Evolutionary conservation across 2,888 invertebrate species (phyloP), one percentile per base, ranked within the genome.

Genomic region (Eupithecia tripunctaria): DNA sequence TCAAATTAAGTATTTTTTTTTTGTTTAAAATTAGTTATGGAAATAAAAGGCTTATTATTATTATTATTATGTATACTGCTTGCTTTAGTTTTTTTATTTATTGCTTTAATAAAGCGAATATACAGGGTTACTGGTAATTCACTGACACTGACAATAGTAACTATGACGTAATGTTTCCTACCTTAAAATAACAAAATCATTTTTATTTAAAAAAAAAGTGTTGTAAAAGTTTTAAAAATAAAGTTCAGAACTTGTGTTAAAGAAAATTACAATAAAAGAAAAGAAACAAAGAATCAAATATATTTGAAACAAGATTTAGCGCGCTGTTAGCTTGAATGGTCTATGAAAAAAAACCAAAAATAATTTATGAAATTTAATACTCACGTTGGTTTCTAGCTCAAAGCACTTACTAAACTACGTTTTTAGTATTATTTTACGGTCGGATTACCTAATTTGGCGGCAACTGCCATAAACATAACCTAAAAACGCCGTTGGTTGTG

Each of bases 401-500:
- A 18, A 60, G 15, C 43, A 68, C 43, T 12, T 47, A 64, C 27
- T 36, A 29, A 7, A 60, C 29, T 43, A 29, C 27, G n/a, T 32
- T 21, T 59, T 60, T 32, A 63, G 32, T 64, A 38, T 64, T 70
- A 41, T 71, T 71, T 70, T 71, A 71, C 43, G 43, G 38, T 41
- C 10, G 43, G 71, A 63, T 67, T 75, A 41, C 74, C 63, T 68
- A 72, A 75, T 70, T 72, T 68, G 72, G 67, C 71, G 67, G 67
- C 71, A 60, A 66, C 66, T 41, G 29, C 47, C 69, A 69, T 72
- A 75, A 72, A 72, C 74, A 67, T 75, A 72, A 70, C 74, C 72
- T 60, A 69, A 72, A 72, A 72, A 68, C 41, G 68, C 0, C 29
- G 12, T 64, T 64, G 82, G 76, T 74, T 69, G 73, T 76, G 79